Base-by-base conservation (phyloP, 1,140 invertebrate genomes). In the Stenopsyche tienmushanensis region DNA sequence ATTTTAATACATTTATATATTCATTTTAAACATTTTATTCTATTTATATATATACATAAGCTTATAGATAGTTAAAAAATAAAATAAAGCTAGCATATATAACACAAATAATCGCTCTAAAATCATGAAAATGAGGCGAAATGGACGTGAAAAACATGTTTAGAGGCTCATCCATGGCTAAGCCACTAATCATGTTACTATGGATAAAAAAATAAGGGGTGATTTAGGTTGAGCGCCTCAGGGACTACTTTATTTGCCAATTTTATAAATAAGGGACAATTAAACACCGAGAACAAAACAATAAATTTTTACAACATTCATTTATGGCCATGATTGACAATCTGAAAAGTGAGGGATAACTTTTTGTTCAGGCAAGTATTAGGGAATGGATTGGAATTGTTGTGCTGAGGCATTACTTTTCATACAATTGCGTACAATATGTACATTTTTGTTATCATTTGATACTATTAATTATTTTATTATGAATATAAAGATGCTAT, bases 171-270 rank as follows among this genome's bases (percentile, higher is more conserved):
- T 25, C n/a, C n/a, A 29, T 25, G 17, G 42, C 24, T 13, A 41
- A 60, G 57, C 57, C 15, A n/a, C 57, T 47, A 23, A 60, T 47
- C 44, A 52, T 24, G 49, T 62, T 29, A 44, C 13, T n/a, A 23
- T 39, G 45, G 50, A 20, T 41, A 55, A 20, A 62, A 59, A 62
- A 63, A 62, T 49, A 65, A 64, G 67, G 67, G 53, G 67, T 65
- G 67, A 65, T 65, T 69, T 62, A 69, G 67, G 67, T 69, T 65
- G 63, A 69, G 67, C 67, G 67, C 67, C 67, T 69, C 67, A 63
- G 57, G 44, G 54, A 57, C n/a, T 39, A 42, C 17, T 54, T 57
- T 21, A 57, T 41, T 57, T 42, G 29, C 54, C 54, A 57, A 62
- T 62, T 64, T 34, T 29, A 45, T 62, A 45, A 62, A 62, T 26